Percentiles rank a stretch among this genome's conserved stretches.
These are phyloP conservation scores for Abscondita cerata DNA, from an alignment of 2,888 invertebrate species.

Conservation along the genomic window DNA sequence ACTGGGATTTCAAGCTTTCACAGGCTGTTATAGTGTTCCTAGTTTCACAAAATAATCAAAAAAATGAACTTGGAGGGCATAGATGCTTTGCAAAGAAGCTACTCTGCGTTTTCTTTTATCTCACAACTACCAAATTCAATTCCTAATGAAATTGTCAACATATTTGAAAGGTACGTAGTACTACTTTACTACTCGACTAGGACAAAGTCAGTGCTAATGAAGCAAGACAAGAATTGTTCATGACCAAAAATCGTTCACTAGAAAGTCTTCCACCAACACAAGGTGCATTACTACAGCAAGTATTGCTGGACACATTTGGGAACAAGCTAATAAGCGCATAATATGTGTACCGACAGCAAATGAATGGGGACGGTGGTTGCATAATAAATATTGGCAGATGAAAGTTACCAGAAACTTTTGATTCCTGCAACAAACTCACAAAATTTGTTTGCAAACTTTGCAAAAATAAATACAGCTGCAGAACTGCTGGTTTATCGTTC, in stretches of 20 bases:
- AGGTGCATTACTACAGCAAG: constrained; percentile 1
- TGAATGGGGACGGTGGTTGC: background rate
- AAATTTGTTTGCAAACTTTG: no score
- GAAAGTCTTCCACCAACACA: constrained; percentile 8
- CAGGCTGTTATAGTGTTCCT: no score
- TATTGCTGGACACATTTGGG: constrained; percentile 9
- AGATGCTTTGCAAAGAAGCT: no score
- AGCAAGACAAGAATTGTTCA: background rate
- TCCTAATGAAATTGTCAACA: background rate
- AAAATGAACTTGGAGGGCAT: no score
- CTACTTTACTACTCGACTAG: background rate
- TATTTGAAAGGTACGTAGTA: background rate
- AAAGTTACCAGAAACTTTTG: background rate
- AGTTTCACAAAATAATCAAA: no score
- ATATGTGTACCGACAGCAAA: constrained; percentile 4
- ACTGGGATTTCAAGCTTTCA: no score
- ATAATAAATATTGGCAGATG: background rate
- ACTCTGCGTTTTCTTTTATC: constrained; percentile 1
- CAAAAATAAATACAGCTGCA: no score
- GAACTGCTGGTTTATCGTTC: no score
- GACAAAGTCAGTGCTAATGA: constrained; percentile 2
- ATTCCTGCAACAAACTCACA: no score
- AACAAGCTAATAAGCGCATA: constrained; percentile 2
- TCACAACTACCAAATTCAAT: background rate
- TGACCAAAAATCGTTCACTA: constrained; percentile 7